phyloP scores from a whole-genome alignment of 2,113 vertebrate genomes.

The Dermatemys mawii region DNA sequence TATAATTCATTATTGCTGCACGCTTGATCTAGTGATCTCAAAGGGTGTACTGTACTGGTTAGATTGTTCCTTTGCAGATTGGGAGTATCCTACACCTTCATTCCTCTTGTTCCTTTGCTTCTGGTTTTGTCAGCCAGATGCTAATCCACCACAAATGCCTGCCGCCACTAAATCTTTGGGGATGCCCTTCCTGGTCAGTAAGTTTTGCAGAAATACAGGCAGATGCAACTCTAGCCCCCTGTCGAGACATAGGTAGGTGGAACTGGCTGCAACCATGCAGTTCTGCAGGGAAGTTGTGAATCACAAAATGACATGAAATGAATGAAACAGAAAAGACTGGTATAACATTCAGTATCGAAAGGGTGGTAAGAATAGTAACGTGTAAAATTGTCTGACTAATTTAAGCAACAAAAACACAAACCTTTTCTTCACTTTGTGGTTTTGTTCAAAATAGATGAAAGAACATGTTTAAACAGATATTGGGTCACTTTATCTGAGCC shows the following conservation, averaged over 20 bases:
- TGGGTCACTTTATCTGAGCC: too few relatives aligned
- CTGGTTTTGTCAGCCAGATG: background rate
- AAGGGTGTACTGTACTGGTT: background rate
- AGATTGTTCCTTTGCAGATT: background rate
- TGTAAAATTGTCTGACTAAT: background rate
- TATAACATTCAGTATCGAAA: background rate
- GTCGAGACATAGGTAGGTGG: background rate
- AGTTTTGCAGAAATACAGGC: background rate
- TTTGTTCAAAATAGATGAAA: background rate
- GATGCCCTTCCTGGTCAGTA: background rate
- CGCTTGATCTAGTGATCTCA: background rate
- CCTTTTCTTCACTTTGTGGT: background rate
- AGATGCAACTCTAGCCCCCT: background rate
- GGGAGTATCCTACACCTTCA: background rate
- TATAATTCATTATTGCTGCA: background rate
- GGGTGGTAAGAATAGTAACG: background rate
- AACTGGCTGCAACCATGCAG: background rate
- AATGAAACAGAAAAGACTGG: background rate
- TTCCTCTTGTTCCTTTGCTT: background rate
- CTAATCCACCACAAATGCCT: background rate
- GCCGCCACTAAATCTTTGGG: background rate
- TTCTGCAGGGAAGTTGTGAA: background rate
- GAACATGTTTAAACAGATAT: background rate
- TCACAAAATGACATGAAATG: background rate
- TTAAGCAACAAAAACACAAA: background rate